phyloP scores from a whole-genome alignment of 2,113 vertebrate genomes.

The Corythaeola cristata region DNA sequence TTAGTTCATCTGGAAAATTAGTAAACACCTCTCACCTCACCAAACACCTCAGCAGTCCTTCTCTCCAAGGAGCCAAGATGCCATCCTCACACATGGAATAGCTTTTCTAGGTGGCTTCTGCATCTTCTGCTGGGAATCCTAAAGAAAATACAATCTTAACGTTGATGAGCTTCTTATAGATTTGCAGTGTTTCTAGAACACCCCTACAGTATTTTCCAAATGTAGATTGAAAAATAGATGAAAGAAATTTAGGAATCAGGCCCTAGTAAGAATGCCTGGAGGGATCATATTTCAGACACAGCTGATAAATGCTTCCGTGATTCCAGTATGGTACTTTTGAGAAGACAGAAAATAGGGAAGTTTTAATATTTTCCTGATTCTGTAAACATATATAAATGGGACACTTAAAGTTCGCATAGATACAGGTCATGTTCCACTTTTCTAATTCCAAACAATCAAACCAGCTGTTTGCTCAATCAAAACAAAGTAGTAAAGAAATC shows the following conservation, averaged over 20 bases:
- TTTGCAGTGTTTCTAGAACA: background rate
- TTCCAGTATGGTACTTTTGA: background rate
- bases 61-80: background rate
- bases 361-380: background rate
- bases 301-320: background rate
- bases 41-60: background rate
- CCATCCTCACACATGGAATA: background rate
- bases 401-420: background rate
- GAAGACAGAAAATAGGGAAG: background rate
- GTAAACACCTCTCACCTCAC: background rate
- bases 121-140: background rate
- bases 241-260: background rate
- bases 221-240: background rate
- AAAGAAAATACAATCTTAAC: background rate
- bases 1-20: background rate
- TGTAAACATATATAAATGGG: background rate
- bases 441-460: background rate
- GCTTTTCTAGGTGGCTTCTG: background rate
- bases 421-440: background rate
- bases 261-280: background rate
- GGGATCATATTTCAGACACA: background rate
- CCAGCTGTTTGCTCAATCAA: background rate
- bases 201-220: background rate
- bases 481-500: background rate
- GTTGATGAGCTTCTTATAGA: background rate